Evolutionary conservation across 2,113 vertebrate genomes (phyloP), one percentile per base, ranked within the genome.

Genomic region (Salminus brasiliensis): DNA sequence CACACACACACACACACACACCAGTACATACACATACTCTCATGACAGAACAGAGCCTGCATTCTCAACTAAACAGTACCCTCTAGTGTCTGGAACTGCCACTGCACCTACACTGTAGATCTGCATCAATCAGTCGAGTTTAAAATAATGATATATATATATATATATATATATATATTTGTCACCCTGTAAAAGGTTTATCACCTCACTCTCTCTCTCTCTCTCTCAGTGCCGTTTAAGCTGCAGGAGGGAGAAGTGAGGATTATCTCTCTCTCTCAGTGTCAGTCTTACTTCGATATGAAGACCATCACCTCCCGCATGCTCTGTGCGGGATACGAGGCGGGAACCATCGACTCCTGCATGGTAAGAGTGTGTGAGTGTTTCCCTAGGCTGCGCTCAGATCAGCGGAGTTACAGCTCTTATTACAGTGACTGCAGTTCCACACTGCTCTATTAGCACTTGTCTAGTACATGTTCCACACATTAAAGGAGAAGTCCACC

Each of bases 221-320:
- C 53, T n/a, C 2, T 70, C 68, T 4, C 83, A 98, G 97, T 98
- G 95, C 98, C 98, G 30, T 98, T 97, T 78, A 99, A 99, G 86
- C 93, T 99, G 36, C 97, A 99, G 85, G 98, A 99, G 82, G 98
- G 98, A 5, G 96, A 95, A 81, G 98, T 99, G 27, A 94, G 97
- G 21, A 95, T 99, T 72, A 97, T 99, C 85, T 94, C 97, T 2
- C 81, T 95, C 76, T 93, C 96, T 39, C 95, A 94, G 83, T 99
- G 98, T 74, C 97, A 96, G 92, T 93, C 96, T 0, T 96, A 96
- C 89, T 99, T 99, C 10, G 95, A 98, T 89, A 95, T 96, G 94
- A 97, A 97, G 91, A 96, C 96, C 85, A 97, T 99, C 87, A 99
- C 97, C 72, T 91, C 90, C 82, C 93, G 98, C 79, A 98, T 98